Conservation (phyloP, 1,140 invertebrate genomes). For the Doryteuthis pealeii region DNA sequence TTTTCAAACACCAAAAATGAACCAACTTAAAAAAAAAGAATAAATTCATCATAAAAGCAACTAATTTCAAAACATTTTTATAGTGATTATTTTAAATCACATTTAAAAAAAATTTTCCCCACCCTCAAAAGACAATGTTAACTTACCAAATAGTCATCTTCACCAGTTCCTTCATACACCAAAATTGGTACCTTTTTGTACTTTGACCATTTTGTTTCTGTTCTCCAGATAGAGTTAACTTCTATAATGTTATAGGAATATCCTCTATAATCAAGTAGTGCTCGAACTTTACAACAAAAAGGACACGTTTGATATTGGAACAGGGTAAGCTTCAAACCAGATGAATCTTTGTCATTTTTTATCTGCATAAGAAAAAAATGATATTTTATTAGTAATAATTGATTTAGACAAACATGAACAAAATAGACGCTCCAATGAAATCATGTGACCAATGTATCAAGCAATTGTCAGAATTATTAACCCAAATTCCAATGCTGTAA, state of each 20-base stretch:
- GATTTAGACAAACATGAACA: not conserved
- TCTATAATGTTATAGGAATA: slow-evolving; percentile 95
- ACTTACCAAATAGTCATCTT: slow-evolving; percentile 55
- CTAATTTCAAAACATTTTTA: too few species aligned
- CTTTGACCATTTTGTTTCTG: slow-evolving; percentile 88
- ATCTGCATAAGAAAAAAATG: slow-evolving; percentile 62
- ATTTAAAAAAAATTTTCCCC: too few species aligned
- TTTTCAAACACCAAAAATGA: too few species aligned
- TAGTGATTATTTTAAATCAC: too few species aligned
- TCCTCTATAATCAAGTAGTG: slow-evolving; percentile 90
- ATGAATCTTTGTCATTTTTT: slow-evolving; percentile 64
- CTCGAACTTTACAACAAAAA: slow-evolving; percentile 96
- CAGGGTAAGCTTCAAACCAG: slow-evolving; percentile 80
- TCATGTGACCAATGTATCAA: too few species aligned
- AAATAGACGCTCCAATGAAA: too few species aligned
- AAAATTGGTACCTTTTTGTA: slow-evolving; percentile 97
- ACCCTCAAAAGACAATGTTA: too few species aligned
- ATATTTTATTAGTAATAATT: too few species aligned
- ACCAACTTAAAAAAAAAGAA: too few species aligned
- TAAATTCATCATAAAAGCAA: too few species aligned
- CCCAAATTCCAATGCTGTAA: too few species aligned
- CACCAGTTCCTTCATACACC: slow-evolving; percentile 73
- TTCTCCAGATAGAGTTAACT: slow-evolving; percentile 89
- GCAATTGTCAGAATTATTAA: too few species aligned
- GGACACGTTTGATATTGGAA: slow-evolving; percentile 98